phyloP scores from a whole-genome alignment of 2,888 invertebrate species.

The Meiosimyza platycephala region DNA sequence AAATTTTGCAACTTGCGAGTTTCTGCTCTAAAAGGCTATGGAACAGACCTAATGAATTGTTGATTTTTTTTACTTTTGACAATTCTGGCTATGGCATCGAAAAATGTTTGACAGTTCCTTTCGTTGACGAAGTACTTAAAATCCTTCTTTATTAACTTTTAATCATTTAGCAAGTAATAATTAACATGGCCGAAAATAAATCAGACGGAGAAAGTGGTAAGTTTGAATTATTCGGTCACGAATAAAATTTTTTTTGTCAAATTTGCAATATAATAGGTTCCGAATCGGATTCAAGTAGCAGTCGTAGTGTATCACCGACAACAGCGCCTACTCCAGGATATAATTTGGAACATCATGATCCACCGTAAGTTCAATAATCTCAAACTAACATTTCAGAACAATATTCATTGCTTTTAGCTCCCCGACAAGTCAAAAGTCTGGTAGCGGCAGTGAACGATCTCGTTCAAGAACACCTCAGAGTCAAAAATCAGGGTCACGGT shows the following conservation, averaged over 20 bases:
- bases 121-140: no score
- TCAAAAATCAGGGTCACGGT: slow-evolving; percentile 43
- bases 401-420: slow-evolving; percentile 45
- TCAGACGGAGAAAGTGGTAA: slow-evolving; percentile 58
- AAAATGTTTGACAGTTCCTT: no score
- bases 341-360: slow-evolving; percentile 47
- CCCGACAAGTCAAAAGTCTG: slow-evolving; percentile 55
- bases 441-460: slow-evolving; percentile 62
- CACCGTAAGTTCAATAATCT: slow-evolving; percentile 44
- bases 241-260: background rate
- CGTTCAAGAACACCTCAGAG: slow-evolving; percentile 68
- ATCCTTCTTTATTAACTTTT: no score
- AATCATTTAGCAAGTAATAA: background rate
- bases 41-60: no score
- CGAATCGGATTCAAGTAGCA: slow-evolving; percentile 60
- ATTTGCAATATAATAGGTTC: slow-evolving; percentile 52
- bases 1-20: no score
- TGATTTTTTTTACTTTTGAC: no score
- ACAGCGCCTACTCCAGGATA: slow-evolving; percentile 52
- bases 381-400: background rate
- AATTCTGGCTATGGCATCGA: no score
- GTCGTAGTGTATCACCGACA: slow-evolving; percentile 59
- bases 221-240: slow-evolving; percentile 9
- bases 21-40: no score
- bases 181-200: slow-evolving; percentile 52